phyloP scores from a whole-genome alignment of 2,797 vertebrate genomes.

The Paratrypauchen microcephalus region DNA sequence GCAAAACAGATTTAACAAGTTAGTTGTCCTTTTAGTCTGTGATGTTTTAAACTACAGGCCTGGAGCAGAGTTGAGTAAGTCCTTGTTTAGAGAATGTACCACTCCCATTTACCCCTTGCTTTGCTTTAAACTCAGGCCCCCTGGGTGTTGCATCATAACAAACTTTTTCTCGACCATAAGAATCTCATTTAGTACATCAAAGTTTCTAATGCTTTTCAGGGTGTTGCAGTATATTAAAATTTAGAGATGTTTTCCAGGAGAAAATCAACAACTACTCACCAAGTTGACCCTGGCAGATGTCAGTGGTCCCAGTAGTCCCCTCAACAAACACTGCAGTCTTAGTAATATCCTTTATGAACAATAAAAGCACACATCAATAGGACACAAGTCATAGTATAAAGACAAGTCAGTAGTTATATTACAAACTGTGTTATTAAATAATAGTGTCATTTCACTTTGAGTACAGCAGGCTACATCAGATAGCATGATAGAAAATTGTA shows the following conservation, averaged over 20 bases:
- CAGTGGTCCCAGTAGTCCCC: constrained; percentile 76
- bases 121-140: constrained; percentile 19
- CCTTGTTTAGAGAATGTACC: constrained; percentile 10
- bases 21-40: constrained; percentile 1
- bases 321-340: constrained; percentile 78
- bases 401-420: neutral
- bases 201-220: constrained; percentile 3
- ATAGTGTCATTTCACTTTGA: neutral
- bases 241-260: constrained; percentile 4
- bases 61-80: neutral
- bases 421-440: neutral
- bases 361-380: neutral
- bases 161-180: constrained; percentile 4
- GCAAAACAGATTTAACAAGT: constrained; percentile 35
- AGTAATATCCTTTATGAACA: constrained; percentile 71
- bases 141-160: neutral
- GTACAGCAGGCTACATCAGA: neutral
- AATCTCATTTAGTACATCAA: neutral
- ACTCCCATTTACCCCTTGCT: constrained; percentile 18
- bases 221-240: constrained; percentile 18
- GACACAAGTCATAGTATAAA: neutral
- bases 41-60: constrained; percentile 1
- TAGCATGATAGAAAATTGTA: neutral
- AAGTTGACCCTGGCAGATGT: constrained; percentile 84
- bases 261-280: constrained; percentile 66